Evolutionary conservation across 2,888 invertebrate genomes (phyloP).

Genomic region (Cataglyphis cursor): DNA sequence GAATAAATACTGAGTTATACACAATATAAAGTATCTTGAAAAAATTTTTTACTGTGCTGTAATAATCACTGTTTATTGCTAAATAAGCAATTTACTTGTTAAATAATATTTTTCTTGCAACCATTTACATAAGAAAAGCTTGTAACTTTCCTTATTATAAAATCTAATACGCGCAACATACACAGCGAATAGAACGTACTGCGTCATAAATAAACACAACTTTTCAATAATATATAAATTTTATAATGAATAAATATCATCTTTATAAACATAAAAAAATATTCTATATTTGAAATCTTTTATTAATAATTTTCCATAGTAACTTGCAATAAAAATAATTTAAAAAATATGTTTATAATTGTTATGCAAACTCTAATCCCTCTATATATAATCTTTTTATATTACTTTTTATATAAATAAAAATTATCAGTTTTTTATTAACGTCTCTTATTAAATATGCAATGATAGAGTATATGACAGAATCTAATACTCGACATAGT

Average conservation of each 20-base stretch:
- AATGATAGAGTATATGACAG: not conserved
- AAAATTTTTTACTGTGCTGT: not conserved
- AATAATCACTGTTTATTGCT: conserved; percentile 6
- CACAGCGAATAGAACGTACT: not conserved
- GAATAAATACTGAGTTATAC: not conserved
- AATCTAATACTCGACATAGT: not conserved
- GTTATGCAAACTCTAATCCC: not conserved
- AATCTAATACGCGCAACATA: not conserved
- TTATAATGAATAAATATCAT: not conserved
- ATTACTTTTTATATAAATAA: not conserved
- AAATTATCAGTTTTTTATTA: not conserved
- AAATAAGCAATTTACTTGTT: not conserved
- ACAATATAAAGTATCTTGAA: not conserved
- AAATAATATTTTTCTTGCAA: not conserved
- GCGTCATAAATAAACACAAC: not conserved
- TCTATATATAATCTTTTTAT: not conserved
- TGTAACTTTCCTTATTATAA: not conserved
- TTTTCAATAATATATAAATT: not conserved
- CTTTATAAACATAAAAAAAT: not conserved
- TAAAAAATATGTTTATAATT: not conserved
- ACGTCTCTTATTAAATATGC: not conserved
- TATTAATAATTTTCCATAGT: not conserved
- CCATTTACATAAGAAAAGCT: not conserved
- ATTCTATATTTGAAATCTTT: not conserved
- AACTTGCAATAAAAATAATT: not conserved